Evolutionary conservation across 2,888 invertebrate species (phyloP).

Genomic region (Pseudoips prasinana): DNA sequence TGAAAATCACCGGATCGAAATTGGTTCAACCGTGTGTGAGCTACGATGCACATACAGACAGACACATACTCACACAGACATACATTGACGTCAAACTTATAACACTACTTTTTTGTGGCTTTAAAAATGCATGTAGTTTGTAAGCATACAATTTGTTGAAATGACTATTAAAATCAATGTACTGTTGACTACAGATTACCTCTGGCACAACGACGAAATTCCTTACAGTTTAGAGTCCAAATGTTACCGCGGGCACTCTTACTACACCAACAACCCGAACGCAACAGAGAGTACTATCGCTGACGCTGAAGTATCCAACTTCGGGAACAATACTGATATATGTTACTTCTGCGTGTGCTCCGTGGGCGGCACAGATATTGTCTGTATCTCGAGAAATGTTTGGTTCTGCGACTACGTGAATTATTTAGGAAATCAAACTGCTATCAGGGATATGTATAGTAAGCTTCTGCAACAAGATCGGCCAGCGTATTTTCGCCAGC

Average conservation of each 20-base stretch:
- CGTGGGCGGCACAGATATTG: slow-evolving; percentile 33
- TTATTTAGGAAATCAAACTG: slow-evolving; percentile 31
- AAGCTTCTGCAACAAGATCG: slow-evolving; percentile 52
- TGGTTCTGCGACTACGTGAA: slow-evolving; percentile 61
- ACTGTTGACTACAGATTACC: slow-evolving; percentile 50
- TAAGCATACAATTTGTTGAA: too few relatives aligned
- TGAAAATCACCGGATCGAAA: too few relatives aligned
- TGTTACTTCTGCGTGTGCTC: slow-evolving; percentile 59
- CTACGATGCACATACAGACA: too few relatives aligned
- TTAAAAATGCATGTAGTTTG: too few relatives aligned
- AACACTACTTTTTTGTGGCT: too few relatives aligned
- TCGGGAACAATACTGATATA: slow-evolving; percentile 28
- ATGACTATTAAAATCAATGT: too few relatives aligned
- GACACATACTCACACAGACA: too few relatives aligned
- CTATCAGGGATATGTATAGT: slow-evolving; percentile 44
- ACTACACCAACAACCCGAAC: slow-evolving; percentile 57
- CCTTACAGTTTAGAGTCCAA: slow-evolving; percentile 53
- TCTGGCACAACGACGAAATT: slow-evolving; percentile 72
- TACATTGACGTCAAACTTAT: too few relatives aligned
- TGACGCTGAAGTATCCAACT: slow-evolving; percentile 44
- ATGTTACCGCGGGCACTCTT: slow-evolving; percentile 56
- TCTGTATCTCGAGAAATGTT: slow-evolving; percentile 48
- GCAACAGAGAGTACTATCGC: slow-evolving; percentile 56
- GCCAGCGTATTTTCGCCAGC: slow-evolving; percentile 55
- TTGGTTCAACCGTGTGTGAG: too few relatives aligned